Percentiles rank a stretch among this genome's conserved stretches.
phyloP scores from a whole-genome alignment of 2,113 vertebrate species.

The Indicator indicator region DNA sequence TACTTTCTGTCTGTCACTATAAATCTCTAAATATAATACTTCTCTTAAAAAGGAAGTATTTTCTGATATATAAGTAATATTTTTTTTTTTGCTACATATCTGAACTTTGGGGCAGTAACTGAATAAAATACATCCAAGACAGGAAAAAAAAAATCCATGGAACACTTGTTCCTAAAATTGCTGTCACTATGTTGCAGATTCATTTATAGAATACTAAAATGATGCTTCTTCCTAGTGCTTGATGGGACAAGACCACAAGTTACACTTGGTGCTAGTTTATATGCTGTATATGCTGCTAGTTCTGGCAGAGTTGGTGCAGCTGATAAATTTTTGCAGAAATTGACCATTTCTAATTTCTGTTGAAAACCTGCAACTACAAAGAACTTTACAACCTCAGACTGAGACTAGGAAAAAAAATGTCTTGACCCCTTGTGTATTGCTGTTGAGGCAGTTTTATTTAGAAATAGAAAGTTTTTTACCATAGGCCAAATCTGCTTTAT shows the following conservation, averaged over 20 bases:
- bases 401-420: background rate
- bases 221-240: background rate
- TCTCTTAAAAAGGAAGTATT: background rate
- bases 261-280: background rate
- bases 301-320: background rate
- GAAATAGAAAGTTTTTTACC: background rate
- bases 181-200: background rate
- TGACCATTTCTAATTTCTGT: background rate
- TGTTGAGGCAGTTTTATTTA: background rate
- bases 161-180: background rate
- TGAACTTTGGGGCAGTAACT: background rate
- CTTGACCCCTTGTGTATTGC: background rate
- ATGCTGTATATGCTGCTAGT: background rate
- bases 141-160: background rate
- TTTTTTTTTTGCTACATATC: background rate
- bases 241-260: background rate
- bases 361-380: background rate
- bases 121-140: background rate
- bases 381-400: background rate
- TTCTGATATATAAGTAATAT: background rate
- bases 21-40: background rate
- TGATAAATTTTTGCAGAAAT: background rate
- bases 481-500: background rate
- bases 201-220: background rate
- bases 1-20: background rate